A percentile compares a stretch with the other conserved stretches of the same genome.
These are phyloP conservation scores for Paramisgurnus dabryanus DNA, from an alignment of 2,113 vertebrate species.

Conservation along the genomic window DNA sequence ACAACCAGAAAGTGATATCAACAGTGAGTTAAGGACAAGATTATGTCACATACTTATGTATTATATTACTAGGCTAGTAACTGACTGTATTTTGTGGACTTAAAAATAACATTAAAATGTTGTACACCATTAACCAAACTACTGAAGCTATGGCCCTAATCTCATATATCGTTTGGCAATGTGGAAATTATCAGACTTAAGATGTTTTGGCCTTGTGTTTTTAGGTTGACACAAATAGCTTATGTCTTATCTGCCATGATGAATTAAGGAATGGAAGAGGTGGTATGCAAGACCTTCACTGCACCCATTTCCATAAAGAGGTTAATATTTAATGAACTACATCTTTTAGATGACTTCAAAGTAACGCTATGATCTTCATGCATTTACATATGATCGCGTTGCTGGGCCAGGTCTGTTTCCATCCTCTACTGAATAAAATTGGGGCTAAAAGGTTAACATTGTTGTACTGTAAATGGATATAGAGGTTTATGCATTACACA, in stretches of 20 bases:
- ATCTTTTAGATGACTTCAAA: too few species aligned
- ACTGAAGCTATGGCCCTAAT: too few species aligned
- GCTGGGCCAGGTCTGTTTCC: not conserved
- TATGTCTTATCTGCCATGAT: slow-evolving; percentile 68
- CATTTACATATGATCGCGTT: not conserved
- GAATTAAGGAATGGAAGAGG: slow-evolving; percentile 56
- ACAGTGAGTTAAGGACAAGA: slow-evolving; percentile 71
- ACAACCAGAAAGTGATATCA: slow-evolving; percentile 71
- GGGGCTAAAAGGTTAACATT: too few species aligned
- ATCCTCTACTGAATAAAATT: not conserved
- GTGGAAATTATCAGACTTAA: too few species aligned
- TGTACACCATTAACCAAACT: too few species aligned
- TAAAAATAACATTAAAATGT: too few species aligned
- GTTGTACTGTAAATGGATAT: not conserved
- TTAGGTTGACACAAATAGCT: slow-evolving; percentile 62
- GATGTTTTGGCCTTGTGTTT: slow-evolving; percentile 1
- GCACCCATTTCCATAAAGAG: slow-evolving; percentile 73
- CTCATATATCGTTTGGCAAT: too few species aligned
- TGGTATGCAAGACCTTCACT: slow-evolving; percentile 64
- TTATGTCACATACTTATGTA: not conserved
- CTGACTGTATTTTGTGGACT: too few species aligned
- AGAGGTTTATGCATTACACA: not conserved
- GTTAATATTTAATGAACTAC: slow-evolving; percentile 44
- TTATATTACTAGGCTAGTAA: too few species aligned
- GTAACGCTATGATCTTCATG: not conserved